A percentile compares a stretch with the other conserved stretches of the same genome.
Conservation (phyloP, 2,113 vertebrate genomes). For the Synodontis membranacea region DNA sequence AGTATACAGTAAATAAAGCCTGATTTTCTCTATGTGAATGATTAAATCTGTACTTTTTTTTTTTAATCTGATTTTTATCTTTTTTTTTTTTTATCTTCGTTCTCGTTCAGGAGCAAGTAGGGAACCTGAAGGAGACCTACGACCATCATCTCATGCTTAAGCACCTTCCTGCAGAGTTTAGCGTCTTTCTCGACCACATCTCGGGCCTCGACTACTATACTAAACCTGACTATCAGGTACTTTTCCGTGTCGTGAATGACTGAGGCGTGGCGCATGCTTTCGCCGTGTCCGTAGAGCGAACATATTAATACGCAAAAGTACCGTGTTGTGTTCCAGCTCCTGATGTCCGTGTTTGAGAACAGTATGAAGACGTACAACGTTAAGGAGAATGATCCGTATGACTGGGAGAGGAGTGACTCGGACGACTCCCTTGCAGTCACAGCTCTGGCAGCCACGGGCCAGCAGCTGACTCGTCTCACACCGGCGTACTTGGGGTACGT, state of each 20-base stretch:
- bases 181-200: conserved; percentile 90
- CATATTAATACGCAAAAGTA: too few relatives aligned
- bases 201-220: conserved; percentile 92
- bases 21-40: background rate
- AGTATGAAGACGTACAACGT: conserved; percentile 90
- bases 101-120: conserved; percentile 89
- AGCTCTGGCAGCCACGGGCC: conserved; percentile 84
- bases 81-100: background rate
- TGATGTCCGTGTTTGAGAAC: conserved; percentile 92
- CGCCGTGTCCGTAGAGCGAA: background rate
- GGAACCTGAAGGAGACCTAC: conserved; percentile 94
- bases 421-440: conserved; percentile 86
- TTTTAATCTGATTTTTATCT: background rate
- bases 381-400: conserved; percentile 91
- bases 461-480: conserved; percentile 91
- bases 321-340: conserved; percentile 75
- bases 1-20: background rate
- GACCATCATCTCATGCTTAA: conserved; percentile 96
- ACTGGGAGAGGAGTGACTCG: conserved; percentile 93
- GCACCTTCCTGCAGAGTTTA: conserved; percentile 93
- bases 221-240: conserved; percentile 95
- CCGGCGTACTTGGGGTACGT: conserved; percentile 92
- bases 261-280: background rate
- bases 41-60: background rate
- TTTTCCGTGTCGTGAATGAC: background rate